phyloP scores from a whole-genome alignment of 2,888 invertebrate genomes.

The Drosophila seclusa region DNA sequence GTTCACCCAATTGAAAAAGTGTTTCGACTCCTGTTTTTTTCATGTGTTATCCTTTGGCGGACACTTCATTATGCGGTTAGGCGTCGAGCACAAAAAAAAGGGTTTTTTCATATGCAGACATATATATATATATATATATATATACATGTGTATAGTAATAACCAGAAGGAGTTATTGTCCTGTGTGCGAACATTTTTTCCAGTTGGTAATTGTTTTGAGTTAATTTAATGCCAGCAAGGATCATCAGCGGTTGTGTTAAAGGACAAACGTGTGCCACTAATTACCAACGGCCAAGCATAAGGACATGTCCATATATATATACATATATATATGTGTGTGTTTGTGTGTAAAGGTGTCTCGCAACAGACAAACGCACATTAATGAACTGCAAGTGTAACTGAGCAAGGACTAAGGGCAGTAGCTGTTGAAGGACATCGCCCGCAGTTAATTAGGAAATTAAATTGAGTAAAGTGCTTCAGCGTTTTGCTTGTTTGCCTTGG shows the following conservation, averaged over 20 bases:
- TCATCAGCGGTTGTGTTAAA: slow-evolving; percentile 64
- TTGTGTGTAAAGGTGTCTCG: slow-evolving; percentile 18
- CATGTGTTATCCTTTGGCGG: slow-evolving; percentile 64
- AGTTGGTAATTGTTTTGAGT: slow-evolving; percentile 76
- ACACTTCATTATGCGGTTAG: slow-evolving; percentile 71
- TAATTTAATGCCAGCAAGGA: slow-evolving; percentile 75
- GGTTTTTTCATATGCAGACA: slow-evolving; percentile 15
- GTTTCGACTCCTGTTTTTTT: slow-evolving; percentile 12
- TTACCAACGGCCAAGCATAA: slow-evolving; percentile 61
- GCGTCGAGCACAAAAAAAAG: slow-evolving; percentile 39
- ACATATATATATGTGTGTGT: background rate
- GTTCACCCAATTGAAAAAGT: background rate
- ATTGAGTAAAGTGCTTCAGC: slow-evolving; percentile 79
- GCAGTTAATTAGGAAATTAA: slow-evolving; percentile 82
- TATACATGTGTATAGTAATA: slow-evolving; percentile 37
- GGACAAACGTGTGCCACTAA: slow-evolving; percentile 76
- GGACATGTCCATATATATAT: slow-evolving; percentile 4
- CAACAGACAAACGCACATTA: slow-evolving; percentile 53
- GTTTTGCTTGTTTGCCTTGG: slow-evolving; percentile 68
- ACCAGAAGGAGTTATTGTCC: slow-evolving; percentile 26
- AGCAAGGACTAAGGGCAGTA: slow-evolving; percentile 1
- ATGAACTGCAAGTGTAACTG: slow-evolving; percentile 40
- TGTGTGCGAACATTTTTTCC: slow-evolving; percentile 28
- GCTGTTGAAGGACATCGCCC: slow-evolving; percentile 39
- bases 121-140: slow-evolving; percentile 36